Evolutionary conservation across 1,140 invertebrate species (phyloP), one percentile per base, ranked within the genome.

Genomic region (Diorhabda elongata): DNA sequence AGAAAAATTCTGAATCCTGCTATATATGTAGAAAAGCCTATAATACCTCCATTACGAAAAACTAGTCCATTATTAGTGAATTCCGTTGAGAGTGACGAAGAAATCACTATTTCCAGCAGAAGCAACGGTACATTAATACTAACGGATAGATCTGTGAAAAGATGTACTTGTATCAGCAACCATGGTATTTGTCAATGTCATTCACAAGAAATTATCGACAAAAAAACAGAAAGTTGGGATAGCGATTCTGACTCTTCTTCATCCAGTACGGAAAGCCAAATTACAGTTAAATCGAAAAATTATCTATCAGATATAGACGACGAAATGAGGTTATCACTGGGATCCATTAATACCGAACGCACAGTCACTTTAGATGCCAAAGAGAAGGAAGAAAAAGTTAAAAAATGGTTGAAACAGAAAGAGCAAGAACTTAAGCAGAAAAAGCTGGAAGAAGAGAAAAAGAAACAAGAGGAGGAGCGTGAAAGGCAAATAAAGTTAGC

Each of bases 1-100:
- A 73, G 74, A 66, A 75, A 74, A 69, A 74, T 74, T 60, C 68
- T 79, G n/a, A 79, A 77, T 62, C 73, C 75, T 2, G 77, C 77
- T 11, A 73, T 79, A 44, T 78, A 78, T 58, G 73, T 78, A 6
- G 77, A 79, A 69, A 77, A 74, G 64, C 70, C 71, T 3, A 68
- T 71, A 11, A 73, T 69, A 69, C 56, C 58, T 8, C 71, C 71
- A 4, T 52, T 64, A 52, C 66, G 72, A 59, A 74, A 70, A 66
- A 74, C 56, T 9, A 73, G 68, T 45, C 61, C 67, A 6, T 44
- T 70, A 44, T 67, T 44, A 8, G 56, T 44, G n/a, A 58, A 42
- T 42, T 57, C 5, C 58, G 26, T 7, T 44, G 60, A 41, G 26
- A 70, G 64, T 57, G 59, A 56, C 8, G 64, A 63, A 3, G 9